Conservation (phyloP, 2,888 invertebrate genomes). For the Tetanocera ferruginea region DNA sequence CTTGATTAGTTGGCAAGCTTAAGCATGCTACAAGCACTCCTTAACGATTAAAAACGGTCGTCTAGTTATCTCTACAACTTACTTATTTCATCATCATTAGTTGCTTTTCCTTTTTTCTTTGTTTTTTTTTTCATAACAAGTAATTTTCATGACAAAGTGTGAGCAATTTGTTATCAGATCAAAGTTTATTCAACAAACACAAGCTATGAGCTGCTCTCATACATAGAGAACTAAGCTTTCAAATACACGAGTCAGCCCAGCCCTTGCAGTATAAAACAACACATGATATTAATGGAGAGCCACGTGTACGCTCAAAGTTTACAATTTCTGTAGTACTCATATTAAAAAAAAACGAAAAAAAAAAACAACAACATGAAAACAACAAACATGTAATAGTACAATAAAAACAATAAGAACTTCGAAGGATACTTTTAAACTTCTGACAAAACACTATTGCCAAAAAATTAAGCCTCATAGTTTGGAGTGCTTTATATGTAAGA, state of each 20-base stretch:
- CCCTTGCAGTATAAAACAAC: constrained; percentile 19
- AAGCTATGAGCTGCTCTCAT: constrained; percentile 14
- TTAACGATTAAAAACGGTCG: no score
- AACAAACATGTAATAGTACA: not conserved
- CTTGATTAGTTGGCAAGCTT: no score
- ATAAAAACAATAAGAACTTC: constrained; percentile 1
- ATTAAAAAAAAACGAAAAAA: not conserved
- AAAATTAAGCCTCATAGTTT: constrained; percentile 12
- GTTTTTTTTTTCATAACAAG: not conserved
- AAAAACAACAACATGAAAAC: not conserved
- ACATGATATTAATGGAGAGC: constrained; percentile 26
- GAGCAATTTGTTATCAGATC: constrained; percentile 37
- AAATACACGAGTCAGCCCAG: no score
- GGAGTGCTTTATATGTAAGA: not conserved
- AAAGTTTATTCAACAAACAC: constrained; percentile 24
- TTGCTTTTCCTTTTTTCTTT: not conserved
- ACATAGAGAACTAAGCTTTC: not conserved
- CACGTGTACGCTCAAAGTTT: constrained; percentile 24
- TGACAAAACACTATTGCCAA: constrained; percentile 21
- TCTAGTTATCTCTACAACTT: no score
- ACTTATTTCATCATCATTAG: no score
- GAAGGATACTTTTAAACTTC: constrained; percentile 11
- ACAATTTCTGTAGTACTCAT: not conserved
- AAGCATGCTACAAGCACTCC: no score
- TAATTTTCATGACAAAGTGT: constrained; percentile 23